A percentile compares a stretch with the other conserved stretches of the same genome.
Conservation (phyloP, 2,797 vertebrate species). For the Clarias pachynema region DNA sequence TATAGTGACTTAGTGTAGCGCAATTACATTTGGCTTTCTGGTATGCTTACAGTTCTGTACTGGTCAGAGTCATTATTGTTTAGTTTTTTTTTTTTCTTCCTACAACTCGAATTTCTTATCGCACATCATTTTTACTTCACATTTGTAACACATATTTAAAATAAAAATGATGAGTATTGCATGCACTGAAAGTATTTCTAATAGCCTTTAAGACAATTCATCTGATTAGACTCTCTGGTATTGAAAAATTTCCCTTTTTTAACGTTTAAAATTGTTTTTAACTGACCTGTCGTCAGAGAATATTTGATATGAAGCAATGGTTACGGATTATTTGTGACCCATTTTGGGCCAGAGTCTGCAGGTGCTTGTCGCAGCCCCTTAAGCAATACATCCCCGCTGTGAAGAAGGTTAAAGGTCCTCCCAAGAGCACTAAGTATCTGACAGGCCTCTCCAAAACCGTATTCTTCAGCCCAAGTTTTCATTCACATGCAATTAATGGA, state of each 20-base stretch:
- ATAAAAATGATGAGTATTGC: neutral
- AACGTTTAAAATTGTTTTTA: neutral
- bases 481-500: slow-evolving; percentile 85
- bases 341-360: slow-evolving; percentile 75
- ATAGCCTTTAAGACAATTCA: neutral
- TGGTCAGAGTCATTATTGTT: neutral
- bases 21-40: neutral
- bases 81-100: neutral
- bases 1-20: neutral
- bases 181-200: neutral
- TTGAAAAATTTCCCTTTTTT: neutral
- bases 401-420: slow-evolving; percentile 85
- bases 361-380: slow-evolving; percentile 80
- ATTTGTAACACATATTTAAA: neutral
- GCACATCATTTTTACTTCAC: neutral
- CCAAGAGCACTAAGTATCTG: slow-evolving; percentile 84
- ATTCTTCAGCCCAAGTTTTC: slow-evolving; percentile 81
- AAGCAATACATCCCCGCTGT: slow-evolving; percentile 75
- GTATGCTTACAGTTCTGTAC: neutral
- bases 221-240: neutral
- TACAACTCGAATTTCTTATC: neutral
- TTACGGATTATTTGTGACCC: slow-evolving; percentile 58
- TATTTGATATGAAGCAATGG: slow-evolving; percentile 40
- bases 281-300: slow-evolving; percentile 13
- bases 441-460: slow-evolving; percentile 82